These are phyloP conservation scores for Campylorhamphus procurvoides DNA, from an alignment of 2,113 vertebrate species.

Conservation along the genomic window DNA sequence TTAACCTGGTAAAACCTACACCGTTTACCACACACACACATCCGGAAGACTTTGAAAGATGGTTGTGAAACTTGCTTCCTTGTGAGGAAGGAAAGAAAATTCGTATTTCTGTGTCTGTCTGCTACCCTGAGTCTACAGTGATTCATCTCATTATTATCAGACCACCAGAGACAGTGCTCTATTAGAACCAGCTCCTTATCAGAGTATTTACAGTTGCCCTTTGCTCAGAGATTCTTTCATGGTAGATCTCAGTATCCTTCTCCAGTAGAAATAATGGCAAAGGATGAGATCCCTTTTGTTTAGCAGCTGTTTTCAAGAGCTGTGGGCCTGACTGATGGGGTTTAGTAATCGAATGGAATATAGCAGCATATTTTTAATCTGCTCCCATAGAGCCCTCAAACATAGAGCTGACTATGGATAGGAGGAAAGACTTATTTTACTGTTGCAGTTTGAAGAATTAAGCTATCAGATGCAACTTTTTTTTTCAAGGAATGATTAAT, in stretches of 20 bases:
- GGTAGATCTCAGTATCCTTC: not conserved
- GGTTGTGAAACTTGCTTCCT: not conserved
- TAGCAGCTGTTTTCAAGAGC: not conserved
- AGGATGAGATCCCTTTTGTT: not conserved
- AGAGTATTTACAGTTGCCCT: not conserved
- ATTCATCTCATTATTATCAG: not conserved
- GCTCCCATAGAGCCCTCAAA: not conserved
- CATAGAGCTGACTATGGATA: not conserved
- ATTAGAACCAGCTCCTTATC: not conserved
- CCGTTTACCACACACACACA: not conserved
- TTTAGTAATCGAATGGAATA: not conserved
- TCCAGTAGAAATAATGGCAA: not conserved
- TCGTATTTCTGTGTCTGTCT: not conserved
- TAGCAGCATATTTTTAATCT: not conserved
- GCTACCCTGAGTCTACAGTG: not conserved
- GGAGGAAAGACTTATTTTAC: not conserved
- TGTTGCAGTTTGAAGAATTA: not conserved
- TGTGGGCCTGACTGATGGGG: not conserved
- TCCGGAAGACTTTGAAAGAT: not conserved
- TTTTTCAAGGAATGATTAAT: not conserved
- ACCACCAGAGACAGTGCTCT: not conserved
- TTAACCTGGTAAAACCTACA: slow-evolving; percentile 18
- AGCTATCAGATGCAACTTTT: not conserved
- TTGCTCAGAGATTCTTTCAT: not conserved
- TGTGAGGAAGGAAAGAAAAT: not conserved